Base-by-base conservation (phyloP, 2,888 invertebrate species). In the Gryllus longicercus region DNA sequence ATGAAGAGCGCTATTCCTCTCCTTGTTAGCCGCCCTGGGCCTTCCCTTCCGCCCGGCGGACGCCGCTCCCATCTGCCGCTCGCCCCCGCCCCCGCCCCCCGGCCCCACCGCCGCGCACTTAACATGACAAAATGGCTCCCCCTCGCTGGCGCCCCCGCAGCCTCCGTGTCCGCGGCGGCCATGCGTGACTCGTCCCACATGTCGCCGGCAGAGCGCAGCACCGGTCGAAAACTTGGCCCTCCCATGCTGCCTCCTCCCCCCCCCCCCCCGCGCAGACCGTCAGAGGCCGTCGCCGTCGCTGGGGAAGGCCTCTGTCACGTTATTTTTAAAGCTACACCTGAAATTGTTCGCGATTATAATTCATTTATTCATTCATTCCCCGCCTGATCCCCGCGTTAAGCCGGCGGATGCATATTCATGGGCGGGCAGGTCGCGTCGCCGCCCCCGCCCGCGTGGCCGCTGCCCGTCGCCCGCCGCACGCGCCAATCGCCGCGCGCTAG, bases 1-100 rank as follows among this genome's bases (percentile, higher is more conserved):
- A 81, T 83, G 80, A 78, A 78, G 75, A 38, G 78, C 63, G 63
- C 21, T 51, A 51, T 74, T 74, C n/a, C 38, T 14, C 75, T 16
- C 50, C 78, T 78, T 51, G 50, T 51, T 78, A 21, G 51, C 14
- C 38, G 8, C 8, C 38, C 38, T 38, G 38, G 38, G 38, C 38
- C 38, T 38, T 38, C 8, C 38, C 51, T 50, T 38, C 78, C 51
- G 38, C 51, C 51, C 51, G 38, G 50, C 50, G 49, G 51, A 25
- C 51, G 78, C n/a, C 50, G 78, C 51, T 23, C 50, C 50, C 23
- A 51, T 51, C 23, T 23, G 49, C 50, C 50, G 50, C 8, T 18
- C 14, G 75, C 50, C 50, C 23, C 50, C 50, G 50, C 1, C 25
- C 14, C 49, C 11, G 49, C 75, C 11, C 74, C 49, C 49, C 75